These are phyloP conservation scores for Maccullochella peelii DNA, from an alignment of 2,113 vertebrate species.

Conservation along the genomic window DNA sequence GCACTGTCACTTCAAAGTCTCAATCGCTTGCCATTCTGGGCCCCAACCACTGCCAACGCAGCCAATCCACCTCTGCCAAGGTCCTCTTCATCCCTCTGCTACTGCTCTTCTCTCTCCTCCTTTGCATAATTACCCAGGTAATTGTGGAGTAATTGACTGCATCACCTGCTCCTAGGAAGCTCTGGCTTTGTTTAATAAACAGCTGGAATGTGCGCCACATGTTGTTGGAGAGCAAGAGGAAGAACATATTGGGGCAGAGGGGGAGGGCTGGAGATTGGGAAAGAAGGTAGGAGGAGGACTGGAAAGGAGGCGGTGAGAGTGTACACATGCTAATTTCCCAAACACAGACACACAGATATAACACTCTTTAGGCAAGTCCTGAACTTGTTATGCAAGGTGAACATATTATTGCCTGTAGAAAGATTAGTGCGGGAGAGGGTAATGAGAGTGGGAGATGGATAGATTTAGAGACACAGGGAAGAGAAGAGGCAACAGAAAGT, in stretches of 20 bases:
- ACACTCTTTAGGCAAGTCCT: constrained; percentile 54
- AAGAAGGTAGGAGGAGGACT: constrained; percentile 22
- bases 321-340: constrained; percentile 51
- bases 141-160: constrained; percentile 87
- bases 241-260: constrained; percentile 65
- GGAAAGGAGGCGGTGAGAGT: not conserved
- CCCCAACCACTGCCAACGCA: constrained; percentile 67
- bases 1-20: constrained; percentile 80
- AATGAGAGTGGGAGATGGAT: constrained; percentile 70
- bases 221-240: constrained; percentile 71
- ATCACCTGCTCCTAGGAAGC: constrained; percentile 79
- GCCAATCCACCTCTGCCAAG: constrained; percentile 74
- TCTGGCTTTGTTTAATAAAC: constrained; percentile 86
- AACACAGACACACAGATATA: constrained; percentile 42
- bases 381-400: constrained; percentile 68
- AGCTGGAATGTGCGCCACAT: constrained; percentile 78
- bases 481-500: constrained; percentile 56
- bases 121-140: constrained; percentile 82
- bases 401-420: constrained; percentile 67
- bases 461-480: constrained; percentile 66
- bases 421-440: constrained; percentile 65
- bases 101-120: constrained; percentile 68
- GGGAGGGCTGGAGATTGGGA: constrained; percentile 20
- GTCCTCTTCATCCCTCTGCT: constrained; percentile 70
- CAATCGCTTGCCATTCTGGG: constrained; percentile 67